phyloP scores from a whole-genome alignment of 2,888 invertebrate species.

The Drosophila stalkeri region DNA sequence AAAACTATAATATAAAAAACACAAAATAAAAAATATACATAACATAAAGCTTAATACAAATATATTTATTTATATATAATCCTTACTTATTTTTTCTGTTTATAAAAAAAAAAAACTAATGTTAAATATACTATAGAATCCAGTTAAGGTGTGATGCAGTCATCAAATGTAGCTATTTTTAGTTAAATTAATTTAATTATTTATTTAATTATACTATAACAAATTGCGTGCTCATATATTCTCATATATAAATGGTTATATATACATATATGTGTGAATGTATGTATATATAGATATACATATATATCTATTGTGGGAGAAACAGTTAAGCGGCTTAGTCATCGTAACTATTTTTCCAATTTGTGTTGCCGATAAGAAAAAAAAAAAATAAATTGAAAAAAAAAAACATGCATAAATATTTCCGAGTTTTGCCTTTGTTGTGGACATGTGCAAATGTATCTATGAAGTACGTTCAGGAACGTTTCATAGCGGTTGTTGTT shows the following conservation, averaged over 20 bases:
- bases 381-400: not conserved
- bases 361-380: conserved; percentile 43
- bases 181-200: not conserved
- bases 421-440: conserved; percentile 35
- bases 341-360: conserved; percentile 13
- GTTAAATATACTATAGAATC: not conserved
- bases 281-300: not conserved
- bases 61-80: too few relatives aligned
- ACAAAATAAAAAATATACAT: too few relatives aligned
- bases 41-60: too few relatives aligned
- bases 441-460: conserved; percentile 46
- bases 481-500: conserved; percentile 50
- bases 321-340: conserved; percentile 29
- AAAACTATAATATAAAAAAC: too few relatives aligned
- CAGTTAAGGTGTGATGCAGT: conserved; percentile 1
- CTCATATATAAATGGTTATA: too few relatives aligned
- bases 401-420: conserved; percentile 41
- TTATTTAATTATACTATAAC: conserved; percentile 15
- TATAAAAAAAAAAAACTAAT: not conserved
- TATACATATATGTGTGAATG: not conserved
- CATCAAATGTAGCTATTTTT: conserved; percentile 3
- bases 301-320: conserved; percentile 12
- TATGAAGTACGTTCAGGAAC: conserved; percentile 67
- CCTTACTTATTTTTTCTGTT: too few relatives aligned
- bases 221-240: conserved; percentile 14